A percentile compares a stretch with the other conserved stretches of the same genome.
phyloP scores from a whole-genome alignment of 1,140 invertebrate species.

The Nasonia vitripennis region DNA sequence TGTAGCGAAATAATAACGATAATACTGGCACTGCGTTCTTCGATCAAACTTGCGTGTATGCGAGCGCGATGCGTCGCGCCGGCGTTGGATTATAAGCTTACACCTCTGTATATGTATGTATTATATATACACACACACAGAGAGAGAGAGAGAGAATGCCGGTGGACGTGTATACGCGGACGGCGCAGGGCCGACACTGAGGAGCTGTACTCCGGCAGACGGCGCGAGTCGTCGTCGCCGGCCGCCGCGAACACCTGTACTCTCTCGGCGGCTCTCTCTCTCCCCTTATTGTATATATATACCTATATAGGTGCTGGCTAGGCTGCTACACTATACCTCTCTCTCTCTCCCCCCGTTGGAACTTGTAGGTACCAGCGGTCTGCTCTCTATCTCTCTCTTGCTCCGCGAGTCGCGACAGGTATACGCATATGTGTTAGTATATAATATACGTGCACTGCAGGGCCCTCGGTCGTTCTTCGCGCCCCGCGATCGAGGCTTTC shows the following conservation, averaged over 20 bases:
- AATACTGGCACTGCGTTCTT: neutral
- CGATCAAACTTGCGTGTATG: neutral
- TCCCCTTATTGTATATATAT: neutral
- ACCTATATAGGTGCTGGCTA: neutral
- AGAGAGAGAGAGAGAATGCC: no score
- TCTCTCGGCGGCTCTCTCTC: neutral
- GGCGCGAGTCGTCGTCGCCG: neutral
- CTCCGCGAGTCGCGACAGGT: no score
- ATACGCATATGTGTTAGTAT: no score
- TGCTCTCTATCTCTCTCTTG: no score
- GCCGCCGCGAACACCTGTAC: neutral
- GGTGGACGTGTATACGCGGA: neutral
- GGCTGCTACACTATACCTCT: neutral
- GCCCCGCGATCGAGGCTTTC: no score
- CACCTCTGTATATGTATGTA: neutral
- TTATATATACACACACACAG: neutral
- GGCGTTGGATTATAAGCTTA: neutral
- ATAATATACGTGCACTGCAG: no score
- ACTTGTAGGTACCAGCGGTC: no score
- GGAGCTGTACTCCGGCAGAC: neutral
- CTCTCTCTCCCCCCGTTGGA: no score
- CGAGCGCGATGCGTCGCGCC: neutral
- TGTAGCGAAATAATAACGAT: no score
- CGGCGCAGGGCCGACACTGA: neutral
- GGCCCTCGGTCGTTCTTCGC: no score